Percentiles rank a stretch among this genome's conserved stretches.
These are phyloP conservation scores for Drosophila santomea DNA, from an alignment of 1,140 invertebrate genomes.

Conservation along the genomic window DNA sequence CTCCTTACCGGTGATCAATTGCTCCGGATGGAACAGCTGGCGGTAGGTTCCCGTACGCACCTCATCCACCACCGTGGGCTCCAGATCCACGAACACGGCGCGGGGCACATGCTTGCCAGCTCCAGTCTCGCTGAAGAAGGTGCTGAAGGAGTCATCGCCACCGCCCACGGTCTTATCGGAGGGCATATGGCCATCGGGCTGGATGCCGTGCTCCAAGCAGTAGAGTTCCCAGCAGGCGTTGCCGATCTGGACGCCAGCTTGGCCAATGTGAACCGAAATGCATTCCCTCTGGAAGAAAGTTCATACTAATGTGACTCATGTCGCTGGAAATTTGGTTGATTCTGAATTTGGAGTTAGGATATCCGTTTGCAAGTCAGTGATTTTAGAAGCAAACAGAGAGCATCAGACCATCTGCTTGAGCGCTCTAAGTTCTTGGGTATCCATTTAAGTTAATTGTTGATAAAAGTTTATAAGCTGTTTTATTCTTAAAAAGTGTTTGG, in stretches of 20 bases:
- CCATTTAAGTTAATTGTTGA: no score
- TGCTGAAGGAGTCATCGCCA: slow-evolving; percentile 92
- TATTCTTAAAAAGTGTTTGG: no score
- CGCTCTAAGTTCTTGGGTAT: not conserved
- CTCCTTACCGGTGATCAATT: slow-evolving; percentile 94
- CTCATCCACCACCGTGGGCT: slow-evolving; percentile 95
- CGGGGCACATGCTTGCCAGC: slow-evolving; percentile 94
- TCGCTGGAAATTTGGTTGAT: not conserved
- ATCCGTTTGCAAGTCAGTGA: not conserved
- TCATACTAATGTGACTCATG: not conserved
- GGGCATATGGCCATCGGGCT: slow-evolving; percentile 89
- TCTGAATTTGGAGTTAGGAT: not conserved
- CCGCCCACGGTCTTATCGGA: slow-evolving; percentile 90
- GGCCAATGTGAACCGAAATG: slow-evolving; percentile 88
- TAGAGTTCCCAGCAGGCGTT: slow-evolving; percentile 89
- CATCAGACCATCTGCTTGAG: no score
- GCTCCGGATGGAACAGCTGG: slow-evolving; percentile 94
- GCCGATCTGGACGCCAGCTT: slow-evolving; percentile 91
- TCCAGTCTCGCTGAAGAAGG: slow-evolving; percentile 95
- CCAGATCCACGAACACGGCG: slow-evolving; percentile 94
- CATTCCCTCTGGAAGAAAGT: slow-evolving; percentile 86
- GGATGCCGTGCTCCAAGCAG: slow-evolving; percentile 92
- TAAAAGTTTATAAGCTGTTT: no score
- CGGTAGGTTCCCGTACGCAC: slow-evolving; percentile 93
- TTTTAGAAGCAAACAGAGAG: no score